Evolutionary conservation across 2,113 vertebrate species (phyloP), one percentile per base, ranked within the genome.

Genomic region (Tragelaphus strepsiceros): DNA sequence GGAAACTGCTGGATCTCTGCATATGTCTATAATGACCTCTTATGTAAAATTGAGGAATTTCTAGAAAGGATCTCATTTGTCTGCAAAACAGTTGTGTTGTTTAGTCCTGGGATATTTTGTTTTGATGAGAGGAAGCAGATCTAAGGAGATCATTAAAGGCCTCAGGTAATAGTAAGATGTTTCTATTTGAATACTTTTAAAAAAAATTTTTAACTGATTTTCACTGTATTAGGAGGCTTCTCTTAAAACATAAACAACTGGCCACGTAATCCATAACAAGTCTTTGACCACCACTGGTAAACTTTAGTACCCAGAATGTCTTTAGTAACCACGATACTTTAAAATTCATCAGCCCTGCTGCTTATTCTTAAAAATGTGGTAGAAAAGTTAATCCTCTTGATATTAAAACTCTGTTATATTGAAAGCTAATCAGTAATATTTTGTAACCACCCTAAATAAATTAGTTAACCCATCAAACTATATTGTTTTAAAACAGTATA

Each of bases 101-200:
- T 96, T 90, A 81, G 17, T 90, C 62, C 30, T 81, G 80, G 74
- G n/a, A 77, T 80, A 81, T 43, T 91, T 93, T 53, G 28, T 46
- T 96, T 82, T 97, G 81, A 80, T 90, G 59, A 59, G 90, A 71
- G 15, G 59, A 96, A 94, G 82, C 74, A 96, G 83, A 54, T 96
- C 11, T 87, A 91, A 96, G 90, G 82, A 92, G 87, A 88, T 58
- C 84, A 17, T 93, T 97, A 77, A 97, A 88, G 51, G 24, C 82
- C 78, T 95, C 46, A 84, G 26, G 35, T 85, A 53, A 80, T 94
- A 71, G 53, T 62, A 30, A 74, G 39, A 30, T 95, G 84, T 96
- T 97, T 97, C 28, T 85, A 15, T 88, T 49, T 97, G 59, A 93
- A 53, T 83, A 82, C 91, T 97, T 56, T 53, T 49, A 11, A 0